Evolutionary conservation across 2,888 invertebrate species (phyloP).

Genomic region (Sturmia bella): DNA sequence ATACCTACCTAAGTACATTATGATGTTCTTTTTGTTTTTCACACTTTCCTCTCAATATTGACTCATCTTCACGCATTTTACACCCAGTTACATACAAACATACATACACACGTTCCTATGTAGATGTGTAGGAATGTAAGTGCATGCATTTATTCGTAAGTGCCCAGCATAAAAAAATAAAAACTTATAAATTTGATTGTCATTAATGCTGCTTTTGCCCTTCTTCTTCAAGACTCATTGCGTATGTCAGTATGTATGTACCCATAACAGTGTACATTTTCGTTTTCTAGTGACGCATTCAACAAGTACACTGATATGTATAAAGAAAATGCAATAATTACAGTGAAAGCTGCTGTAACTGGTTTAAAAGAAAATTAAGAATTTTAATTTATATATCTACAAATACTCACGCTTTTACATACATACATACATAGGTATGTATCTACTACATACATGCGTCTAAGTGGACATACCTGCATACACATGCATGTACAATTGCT

Average conservation of each 20-base stretch:
- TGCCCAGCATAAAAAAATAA: conserved; percentile 1
- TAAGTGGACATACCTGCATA: neutral
- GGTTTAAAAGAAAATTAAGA: conserved; percentile 30
- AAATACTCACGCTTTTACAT: neutral
- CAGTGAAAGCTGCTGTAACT: conserved; percentile 53
- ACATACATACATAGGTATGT: neutral
- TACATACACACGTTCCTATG: no score
- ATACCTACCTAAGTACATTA: neutral
- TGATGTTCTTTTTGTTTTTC: conserved; percentile 52
- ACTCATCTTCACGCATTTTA: conserved; percentile 7
- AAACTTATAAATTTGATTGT: conserved; percentile 23
- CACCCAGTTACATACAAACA: no score
- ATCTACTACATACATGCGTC: no score
- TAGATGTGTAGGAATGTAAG: neutral
- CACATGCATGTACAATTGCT: neutral
- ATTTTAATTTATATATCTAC: conserved; percentile 6
- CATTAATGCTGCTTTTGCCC: conserved; percentile 24
- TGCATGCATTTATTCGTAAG: neutral
- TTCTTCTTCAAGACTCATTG: conserved; percentile 39
- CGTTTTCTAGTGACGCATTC: conserved; percentile 52
- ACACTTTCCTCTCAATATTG: conserved; percentile 51
- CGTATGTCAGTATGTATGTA: neutral
- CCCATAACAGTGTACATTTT: neutral
- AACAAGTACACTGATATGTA: conserved; percentile 44
- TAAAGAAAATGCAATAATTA: conserved; percentile 33